phyloP scores from a whole-genome alignment of 1,140 invertebrate species.

The Andrena cerasifolii region DNA sequence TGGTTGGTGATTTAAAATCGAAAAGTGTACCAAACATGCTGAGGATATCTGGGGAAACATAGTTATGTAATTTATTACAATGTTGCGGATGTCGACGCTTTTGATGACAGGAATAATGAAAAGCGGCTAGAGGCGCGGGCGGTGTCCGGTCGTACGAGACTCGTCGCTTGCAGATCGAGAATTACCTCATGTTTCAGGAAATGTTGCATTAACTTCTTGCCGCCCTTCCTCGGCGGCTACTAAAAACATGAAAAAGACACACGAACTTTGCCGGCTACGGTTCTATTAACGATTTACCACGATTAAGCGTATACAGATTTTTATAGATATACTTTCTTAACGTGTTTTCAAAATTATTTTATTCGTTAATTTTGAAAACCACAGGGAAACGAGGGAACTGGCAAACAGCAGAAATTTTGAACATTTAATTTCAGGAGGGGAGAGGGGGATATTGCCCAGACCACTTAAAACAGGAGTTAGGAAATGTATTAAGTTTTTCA shows the following conservation, averaged over 20 bases:
- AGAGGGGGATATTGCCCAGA: too few species aligned
- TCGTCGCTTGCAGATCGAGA: conserved; percentile 45
- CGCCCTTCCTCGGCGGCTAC: conserved; percentile 12
- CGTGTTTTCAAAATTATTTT: background rate
- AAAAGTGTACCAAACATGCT: background rate
- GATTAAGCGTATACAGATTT: background rate
- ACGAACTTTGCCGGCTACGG: background rate
- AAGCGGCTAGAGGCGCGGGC: conserved; percentile 56
- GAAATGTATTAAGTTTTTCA: too few species aligned
- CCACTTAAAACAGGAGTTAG: too few species aligned
- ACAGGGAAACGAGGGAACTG: too few species aligned
- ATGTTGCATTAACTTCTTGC: conserved; percentile 56
- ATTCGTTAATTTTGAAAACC: background rate
- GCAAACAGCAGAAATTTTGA: too few species aligned
- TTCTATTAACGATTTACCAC: background rate
- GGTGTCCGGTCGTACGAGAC: conserved; percentile 51
- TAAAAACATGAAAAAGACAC: background rate
- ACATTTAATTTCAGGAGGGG: too few species aligned
- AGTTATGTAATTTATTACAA: conserved; percentile 31
- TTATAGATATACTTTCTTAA: background rate
- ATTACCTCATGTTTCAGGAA: conserved; percentile 67
- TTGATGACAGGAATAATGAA: conserved; percentile 50
- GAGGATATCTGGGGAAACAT: background rate
- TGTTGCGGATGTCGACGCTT: conserved; percentile 52
- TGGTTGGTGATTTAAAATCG: background rate